phyloP scores from a whole-genome alignment of 2,888 invertebrate species.

The Tenodera sinensis region DNA sequence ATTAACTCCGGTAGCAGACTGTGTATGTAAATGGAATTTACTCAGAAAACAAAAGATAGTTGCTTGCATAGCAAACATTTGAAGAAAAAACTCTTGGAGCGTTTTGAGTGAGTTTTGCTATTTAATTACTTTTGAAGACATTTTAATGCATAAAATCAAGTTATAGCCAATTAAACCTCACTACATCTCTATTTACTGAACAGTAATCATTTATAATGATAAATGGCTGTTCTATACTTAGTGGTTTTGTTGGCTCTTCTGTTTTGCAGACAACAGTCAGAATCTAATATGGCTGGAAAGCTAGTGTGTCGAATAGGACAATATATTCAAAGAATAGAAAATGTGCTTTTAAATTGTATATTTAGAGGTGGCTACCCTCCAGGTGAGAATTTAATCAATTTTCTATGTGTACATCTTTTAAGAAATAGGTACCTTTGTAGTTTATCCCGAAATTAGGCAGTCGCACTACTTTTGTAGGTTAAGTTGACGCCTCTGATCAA shows the following conservation, averaged over 20 bases:
- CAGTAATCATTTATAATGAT: not conserved
- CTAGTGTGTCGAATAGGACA: constrained; percentile 42
- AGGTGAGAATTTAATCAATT: constrained; percentile 41
- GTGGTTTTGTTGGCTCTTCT: not conserved
- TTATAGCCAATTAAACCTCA: not conserved
- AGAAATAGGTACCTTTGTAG: not conserved
- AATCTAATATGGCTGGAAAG: constrained; percentile 40
- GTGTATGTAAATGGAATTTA: not conserved
- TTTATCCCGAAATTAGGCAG: too few species aligned
- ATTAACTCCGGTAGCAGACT: not conserved
- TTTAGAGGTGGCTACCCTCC: constrained; percentile 48
- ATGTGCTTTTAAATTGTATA: constrained; percentile 38
- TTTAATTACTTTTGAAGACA: not conserved
- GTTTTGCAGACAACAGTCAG: not conserved
- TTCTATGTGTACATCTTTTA: not conserved
- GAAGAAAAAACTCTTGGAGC: not conserved
- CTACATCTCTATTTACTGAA: not conserved
- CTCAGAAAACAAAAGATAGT: not conserved
- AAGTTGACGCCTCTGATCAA: not conserved
- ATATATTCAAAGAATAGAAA: constrained; percentile 47
- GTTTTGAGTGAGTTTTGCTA: not conserved
- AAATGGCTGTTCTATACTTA: not conserved
- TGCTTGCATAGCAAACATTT: not conserved
- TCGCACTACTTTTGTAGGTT: not conserved
- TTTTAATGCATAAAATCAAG: not conserved